A percentile compares a stretch with the other conserved stretches of the same genome.
phyloP scores from a whole-genome alignment of 2,888 invertebrate species.

The Drosophila tanythrix region DNA sequence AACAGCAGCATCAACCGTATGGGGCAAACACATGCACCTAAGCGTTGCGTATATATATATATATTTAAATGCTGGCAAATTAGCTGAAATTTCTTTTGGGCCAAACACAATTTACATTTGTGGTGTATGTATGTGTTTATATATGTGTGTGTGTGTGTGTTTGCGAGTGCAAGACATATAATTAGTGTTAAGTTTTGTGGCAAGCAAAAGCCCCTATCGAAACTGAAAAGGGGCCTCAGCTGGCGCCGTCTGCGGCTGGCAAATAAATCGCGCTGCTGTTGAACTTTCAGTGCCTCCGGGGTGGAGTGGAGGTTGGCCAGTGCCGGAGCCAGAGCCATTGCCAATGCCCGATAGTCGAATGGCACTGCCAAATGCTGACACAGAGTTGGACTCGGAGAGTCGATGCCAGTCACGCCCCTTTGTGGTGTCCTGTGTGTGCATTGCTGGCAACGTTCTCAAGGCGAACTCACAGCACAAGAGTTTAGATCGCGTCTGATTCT shows the following conservation, averaged over 20 bases:
- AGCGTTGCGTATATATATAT: conserved; percentile 45
- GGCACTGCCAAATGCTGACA: conserved; percentile 68
- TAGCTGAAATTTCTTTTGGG: conserved; percentile 69
- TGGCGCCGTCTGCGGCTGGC: conserved; percentile 74
- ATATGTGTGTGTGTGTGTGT: conserved; percentile 26
- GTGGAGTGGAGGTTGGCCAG: conserved; percentile 40
- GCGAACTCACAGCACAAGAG: conserved; percentile 25
- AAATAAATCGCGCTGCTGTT: conserved; percentile 84
- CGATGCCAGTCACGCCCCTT: conserved; percentile 65
- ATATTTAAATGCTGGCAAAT: conserved; percentile 75
- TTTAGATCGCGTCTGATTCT: conserved; percentile 32
- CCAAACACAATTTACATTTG: conserved; percentile 70
- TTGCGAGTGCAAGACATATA: conserved; percentile 61
- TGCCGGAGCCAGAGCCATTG: conserved; percentile 15
- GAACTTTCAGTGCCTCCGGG: conserved; percentile 78
- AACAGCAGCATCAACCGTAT: conserved; percentile 48
- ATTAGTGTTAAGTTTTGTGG: conserved; percentile 67
- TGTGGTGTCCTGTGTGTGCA: conserved; percentile 59
- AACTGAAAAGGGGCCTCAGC: conserved; percentile 52
- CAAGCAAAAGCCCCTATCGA: conserved; percentile 44
- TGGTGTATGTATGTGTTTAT: background rate
- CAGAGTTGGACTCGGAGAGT: conserved; percentile 47
- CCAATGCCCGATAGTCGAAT: conserved; percentile 50
- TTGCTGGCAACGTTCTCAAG: conserved; percentile 61
- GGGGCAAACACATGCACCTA: conserved; percentile 45